Evolutionary conservation across 53 echinoderm and acorn worm species (phyloP), one percentile per base, ranked within the genome.

Genomic region (Pentamera pediparva): DNA sequence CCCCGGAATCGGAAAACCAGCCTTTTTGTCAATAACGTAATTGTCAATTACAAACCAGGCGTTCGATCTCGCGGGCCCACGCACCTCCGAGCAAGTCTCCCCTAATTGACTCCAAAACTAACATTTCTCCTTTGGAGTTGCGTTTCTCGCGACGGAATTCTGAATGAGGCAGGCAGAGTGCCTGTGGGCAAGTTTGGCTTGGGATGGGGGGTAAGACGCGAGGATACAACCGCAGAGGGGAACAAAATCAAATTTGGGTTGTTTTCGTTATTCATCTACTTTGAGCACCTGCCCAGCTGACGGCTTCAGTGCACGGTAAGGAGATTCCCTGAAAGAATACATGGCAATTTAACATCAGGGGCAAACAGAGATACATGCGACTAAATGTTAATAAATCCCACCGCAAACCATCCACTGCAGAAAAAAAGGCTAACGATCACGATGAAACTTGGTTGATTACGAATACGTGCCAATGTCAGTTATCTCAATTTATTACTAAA

Each of bases 191-290:
- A 28, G 25, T n/a, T n/a, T 45, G 41, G 45, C 67, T 67, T 67
- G 67, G 67, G 67, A 67, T 67, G 67, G 67, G 67, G 65, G 45
- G 41, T 15, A 54, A 11, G 11, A 35, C 1, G 32, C 57, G 3
- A 57, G 32, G 4, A 15, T 32, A 20, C 21, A 72, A 51, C 19
- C 19, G 32, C 18, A 32, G 18, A 51, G 24, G 32, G 12, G 30
- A 71, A 52, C 31, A 51, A 72, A 72, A 72, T 72, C 72, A 72
- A 72, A 72, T 72, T 72, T 55, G 73, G 73, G 35, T 33, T 72
- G 73, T 72, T 72, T 54, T 72, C 73, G 51, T 63, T 72, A 72
- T 72, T 72, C 73, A 72, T 72, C 34, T 49, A 53, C 53, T 72
- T 61, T 33, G 34, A 17, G 52, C 73, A 72, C 73, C 73, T 72